Percentiles rank a stretch among this genome's conserved stretches.
Conservation (phyloP, 2,888 invertebrate genomes). For the Smittia sp. region DNA sequence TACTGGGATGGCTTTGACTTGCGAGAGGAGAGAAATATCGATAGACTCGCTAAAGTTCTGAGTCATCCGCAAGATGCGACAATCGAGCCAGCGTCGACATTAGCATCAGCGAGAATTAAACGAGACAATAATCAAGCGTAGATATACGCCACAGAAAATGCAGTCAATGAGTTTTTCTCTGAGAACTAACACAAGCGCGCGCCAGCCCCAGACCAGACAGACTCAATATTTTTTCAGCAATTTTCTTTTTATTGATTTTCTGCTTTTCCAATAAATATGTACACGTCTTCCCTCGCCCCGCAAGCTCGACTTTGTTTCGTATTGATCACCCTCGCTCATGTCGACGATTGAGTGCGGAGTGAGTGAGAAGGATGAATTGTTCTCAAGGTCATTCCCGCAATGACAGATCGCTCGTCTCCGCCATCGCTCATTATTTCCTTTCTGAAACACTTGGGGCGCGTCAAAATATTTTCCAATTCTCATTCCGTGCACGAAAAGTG, state of each 20-base stretch:
- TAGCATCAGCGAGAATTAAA: background rate
- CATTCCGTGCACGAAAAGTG: constrained; percentile 27
- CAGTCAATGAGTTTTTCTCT: constrained; percentile 35
- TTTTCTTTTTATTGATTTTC: constrained; percentile 8
- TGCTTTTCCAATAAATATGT: background rate
- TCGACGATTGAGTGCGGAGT: too few species aligned
- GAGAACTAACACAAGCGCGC: constrained; percentile 9
- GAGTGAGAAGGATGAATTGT: background rate
- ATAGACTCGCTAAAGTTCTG: too few species aligned
- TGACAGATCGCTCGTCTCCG: background rate
- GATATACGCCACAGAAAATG: background rate
- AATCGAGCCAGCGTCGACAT: too few species aligned
- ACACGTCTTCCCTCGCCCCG: background rate
- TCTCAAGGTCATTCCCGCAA: constrained; percentile 2
- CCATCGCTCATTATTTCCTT: background rate
- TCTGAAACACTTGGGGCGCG: background rate
- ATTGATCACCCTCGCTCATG: background rate
- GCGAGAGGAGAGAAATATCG: background rate
- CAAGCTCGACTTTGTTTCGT: background rate
- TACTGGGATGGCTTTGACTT: background rate
- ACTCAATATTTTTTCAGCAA: constrained; percentile 34
- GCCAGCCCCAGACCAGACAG: constrained; percentile 25
- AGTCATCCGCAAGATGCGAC: too few species aligned
- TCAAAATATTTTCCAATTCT: background rate
- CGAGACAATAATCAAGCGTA: background rate